Evolutionary conservation across 2,888 invertebrate species (phyloP).

Genomic region (Julus scanicus): DNA sequence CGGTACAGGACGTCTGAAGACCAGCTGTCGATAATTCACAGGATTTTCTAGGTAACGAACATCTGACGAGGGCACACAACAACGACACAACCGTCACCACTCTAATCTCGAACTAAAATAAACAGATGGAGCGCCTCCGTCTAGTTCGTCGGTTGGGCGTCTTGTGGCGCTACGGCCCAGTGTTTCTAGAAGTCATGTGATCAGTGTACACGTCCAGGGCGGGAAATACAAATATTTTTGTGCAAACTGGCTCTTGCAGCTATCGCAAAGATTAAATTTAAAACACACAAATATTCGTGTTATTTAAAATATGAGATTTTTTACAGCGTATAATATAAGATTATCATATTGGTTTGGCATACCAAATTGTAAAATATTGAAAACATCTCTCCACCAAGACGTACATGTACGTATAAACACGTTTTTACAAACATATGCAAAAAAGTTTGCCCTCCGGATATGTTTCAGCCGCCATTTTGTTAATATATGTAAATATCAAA

Average conservation of each 20-base stretch:
- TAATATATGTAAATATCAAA: too few species aligned
- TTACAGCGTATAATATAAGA: too few species aligned
- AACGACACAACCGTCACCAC: neutral
- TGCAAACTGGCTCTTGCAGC: neutral
- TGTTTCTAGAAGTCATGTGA: neutral
- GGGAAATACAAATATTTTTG: neutral
- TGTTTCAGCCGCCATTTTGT: too few species aligned
- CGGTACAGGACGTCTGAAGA: neutral
- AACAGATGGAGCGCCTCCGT: conserved; percentile 7
- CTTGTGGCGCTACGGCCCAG: neutral
- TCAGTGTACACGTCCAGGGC: neutral
- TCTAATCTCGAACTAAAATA: conserved; percentile 28
- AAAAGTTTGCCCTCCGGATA: too few species aligned
- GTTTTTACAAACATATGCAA: too few species aligned
- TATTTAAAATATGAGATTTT: too few species aligned
- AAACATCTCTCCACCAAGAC: too few species aligned
- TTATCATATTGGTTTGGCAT: too few species aligned
- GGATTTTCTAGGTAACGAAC: neutral
- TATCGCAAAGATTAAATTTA: too few species aligned
- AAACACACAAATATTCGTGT: too few species aligned
- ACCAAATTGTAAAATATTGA: too few species aligned
- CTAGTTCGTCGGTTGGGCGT: neutral
- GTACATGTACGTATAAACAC: too few species aligned
- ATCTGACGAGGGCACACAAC: conserved; percentile 18
- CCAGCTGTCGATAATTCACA: neutral